Conservation (phyloP, 2,888 invertebrate species). For the Lamproptera curius region DNA sequence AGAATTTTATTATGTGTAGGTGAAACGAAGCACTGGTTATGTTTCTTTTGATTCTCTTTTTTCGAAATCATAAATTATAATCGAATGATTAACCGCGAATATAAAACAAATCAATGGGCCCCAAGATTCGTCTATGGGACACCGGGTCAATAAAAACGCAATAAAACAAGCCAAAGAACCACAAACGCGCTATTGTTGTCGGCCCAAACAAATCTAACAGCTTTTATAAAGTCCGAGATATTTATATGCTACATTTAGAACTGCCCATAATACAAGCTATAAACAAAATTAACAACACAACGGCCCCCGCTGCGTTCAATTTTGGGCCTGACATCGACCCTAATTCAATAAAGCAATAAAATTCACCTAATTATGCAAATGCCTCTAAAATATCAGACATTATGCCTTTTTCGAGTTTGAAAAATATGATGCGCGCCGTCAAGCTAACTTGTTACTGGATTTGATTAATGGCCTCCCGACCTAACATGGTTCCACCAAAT, state of each 20-base stretch:
- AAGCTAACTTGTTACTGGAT: conserved; percentile 49
- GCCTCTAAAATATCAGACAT: conserved; percentile 67
- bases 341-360: conserved; percentile 79
- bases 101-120: conserved; percentile 35
- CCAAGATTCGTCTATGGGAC: conserved; percentile 28
- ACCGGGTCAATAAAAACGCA: conserved; percentile 34
- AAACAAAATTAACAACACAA: conserved; percentile 78
- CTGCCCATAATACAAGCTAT: conserved; percentile 74
- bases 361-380: conserved; percentile 79
- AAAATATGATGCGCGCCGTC: conserved; percentile 65
- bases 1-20: too few relatives aligned
- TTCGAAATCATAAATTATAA: conserved; percentile 9
- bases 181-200: conserved; percentile 68
- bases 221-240: conserved; percentile 63
- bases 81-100: conserved; percentile 11
- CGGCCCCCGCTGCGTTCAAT: conserved; percentile 74
- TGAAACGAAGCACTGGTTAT: too few relatives aligned
- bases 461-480: conserved; percentile 58
- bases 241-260: conserved; percentile 70
- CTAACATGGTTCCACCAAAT: conserved; percentile 31
- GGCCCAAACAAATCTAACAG: conserved; percentile 59
- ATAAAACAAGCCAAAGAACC: conserved; percentile 69
- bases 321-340: conserved; percentile 75
- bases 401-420: conserved; percentile 61
- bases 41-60: neutral